phyloP scores from a whole-genome alignment of 2,113 vertebrate genomes.

The Sebastes fasciatus region DNA sequence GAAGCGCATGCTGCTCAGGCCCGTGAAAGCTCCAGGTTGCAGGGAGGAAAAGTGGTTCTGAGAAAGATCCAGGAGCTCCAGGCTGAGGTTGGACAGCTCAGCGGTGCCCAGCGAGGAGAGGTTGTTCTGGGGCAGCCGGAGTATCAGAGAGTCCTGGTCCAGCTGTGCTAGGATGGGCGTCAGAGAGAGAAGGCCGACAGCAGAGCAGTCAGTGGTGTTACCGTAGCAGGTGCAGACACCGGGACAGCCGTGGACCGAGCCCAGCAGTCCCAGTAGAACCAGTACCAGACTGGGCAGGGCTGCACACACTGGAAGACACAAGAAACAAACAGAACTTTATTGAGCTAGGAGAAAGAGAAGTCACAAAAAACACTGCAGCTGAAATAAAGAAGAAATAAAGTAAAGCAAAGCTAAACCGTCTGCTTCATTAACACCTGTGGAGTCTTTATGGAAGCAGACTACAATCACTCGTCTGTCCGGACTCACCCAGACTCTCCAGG shows the following conservation, averaged over 20 bases:
- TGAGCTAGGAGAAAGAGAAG: no score
- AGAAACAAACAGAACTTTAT: not conserved
- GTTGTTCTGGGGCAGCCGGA: constrained; percentile 88
- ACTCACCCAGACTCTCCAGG: constrained; percentile 65
- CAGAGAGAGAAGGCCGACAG: constrained; percentile 85
- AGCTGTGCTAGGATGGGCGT: constrained; percentile 81
- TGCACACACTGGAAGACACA: constrained; percentile 48
- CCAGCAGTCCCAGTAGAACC: constrained; percentile 75
- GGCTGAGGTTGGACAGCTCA: constrained; percentile 67
- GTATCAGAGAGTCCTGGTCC: constrained; percentile 85
- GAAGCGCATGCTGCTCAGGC: constrained; percentile 86
- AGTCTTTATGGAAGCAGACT: no score
- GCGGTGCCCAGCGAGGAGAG: constrained; percentile 64
- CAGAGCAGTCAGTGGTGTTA: constrained; percentile 91
- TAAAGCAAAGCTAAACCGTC: no score
- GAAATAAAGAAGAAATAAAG: no score
- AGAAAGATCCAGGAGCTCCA: constrained; percentile 80
- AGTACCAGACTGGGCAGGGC: constrained; percentile 83
- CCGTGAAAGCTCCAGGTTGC: constrained; percentile 85
- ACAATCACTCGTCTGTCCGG: no score
- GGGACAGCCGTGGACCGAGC: constrained; percentile 86
- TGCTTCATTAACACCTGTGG: no score
- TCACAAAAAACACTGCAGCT: no score
- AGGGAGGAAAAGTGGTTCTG: constrained; percentile 89
- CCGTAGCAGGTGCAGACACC: constrained; percentile 88